phyloP scores from a whole-genome alignment of 2,113 vertebrate species.

The Donacobius atricapilla region DNA sequence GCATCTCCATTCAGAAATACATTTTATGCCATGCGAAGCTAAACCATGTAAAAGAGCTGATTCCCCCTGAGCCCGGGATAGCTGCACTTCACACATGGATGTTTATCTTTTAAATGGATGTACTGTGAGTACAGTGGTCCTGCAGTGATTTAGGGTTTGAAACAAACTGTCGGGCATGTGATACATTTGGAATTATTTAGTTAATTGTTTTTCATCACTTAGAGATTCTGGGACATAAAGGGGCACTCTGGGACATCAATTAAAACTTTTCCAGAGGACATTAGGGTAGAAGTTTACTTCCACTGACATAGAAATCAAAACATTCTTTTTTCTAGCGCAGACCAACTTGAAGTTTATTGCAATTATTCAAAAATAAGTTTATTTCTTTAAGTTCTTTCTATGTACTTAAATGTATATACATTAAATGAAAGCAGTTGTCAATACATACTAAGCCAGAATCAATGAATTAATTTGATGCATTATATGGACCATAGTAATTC shows the following conservation, averaged over 20 bases:
- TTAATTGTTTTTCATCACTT: neutral
- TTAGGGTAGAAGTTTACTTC: neutral
- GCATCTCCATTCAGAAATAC: neutral
- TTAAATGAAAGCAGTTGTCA: neutral
- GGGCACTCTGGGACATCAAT: neutral
- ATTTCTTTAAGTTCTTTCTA: neutral
- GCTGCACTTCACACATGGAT: neutral
- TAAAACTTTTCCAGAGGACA: neutral
- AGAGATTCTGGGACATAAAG: constrained; percentile 7
- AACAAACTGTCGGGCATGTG: neutral
- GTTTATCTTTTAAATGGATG: neutral
- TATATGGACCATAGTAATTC: neutral
- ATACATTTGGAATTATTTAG: neutral
- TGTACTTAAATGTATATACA: neutral
- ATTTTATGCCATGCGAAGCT: neutral
- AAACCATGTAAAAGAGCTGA: neutral
- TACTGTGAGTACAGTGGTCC: neutral
- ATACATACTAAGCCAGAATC: neutral
- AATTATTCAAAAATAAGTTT: neutral
- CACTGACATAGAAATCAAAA: neutral
- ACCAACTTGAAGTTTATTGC: neutral
- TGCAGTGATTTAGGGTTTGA: neutral
- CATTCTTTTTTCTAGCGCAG: neutral
- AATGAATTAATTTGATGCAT: neutral
- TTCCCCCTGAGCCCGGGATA: neutral